Base-by-base conservation (phyloP, 2,113 vertebrate genomes). In the Lucifuga dentata region DNA sequence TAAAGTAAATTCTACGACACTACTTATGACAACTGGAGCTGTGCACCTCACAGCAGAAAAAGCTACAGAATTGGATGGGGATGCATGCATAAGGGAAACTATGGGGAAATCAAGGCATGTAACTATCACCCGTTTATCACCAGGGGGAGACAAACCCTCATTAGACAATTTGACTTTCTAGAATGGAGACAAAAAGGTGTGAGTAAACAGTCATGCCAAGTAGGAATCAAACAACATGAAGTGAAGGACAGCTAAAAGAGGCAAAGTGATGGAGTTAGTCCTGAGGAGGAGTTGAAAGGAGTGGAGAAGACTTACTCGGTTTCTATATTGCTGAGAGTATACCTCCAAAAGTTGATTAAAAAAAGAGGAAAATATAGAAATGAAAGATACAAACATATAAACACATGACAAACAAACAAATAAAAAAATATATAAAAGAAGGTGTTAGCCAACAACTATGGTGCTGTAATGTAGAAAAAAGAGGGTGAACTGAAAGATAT, bases 241-340 rank as follows among this genome's bases (percentile, higher is more conserved):
- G 64, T 19, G 76, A 61, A 51, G 45, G 40, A 3, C 40, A 63
- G 49, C 66, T 74, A 76, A 63, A 68, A 59, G 32, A 74, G 35
- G 73, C 44, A 40, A 51, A 73, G 36, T 10, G 49, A 52, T 40
- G 52, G 65, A 66, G 48, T 60, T 50, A 61, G 53, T 71, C 77
- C 72, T 61, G 70, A 72, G 63, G 56, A 78, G 78, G 81, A 84
- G 73, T 62, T 64, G 56, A 86, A 64, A 90, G 68, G 46, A 45
- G 56, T 21, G 26, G 19, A 61, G 55, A 53, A 52, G 63, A 94
- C 93, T 94, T 94, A 94, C 93, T 91, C 83, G 50, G 89, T 88
- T 90, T 89, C 88, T 91, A 93, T 89, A 92, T 75, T 73, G 92
- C 90, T 92, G 91, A 90, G 91, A 91, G 89, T 92, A 92, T 86